Evolutionary conservation across 2,797 vertebrate genomes (phyloP).

Genomic region (Manis pentadactyla): DNA sequence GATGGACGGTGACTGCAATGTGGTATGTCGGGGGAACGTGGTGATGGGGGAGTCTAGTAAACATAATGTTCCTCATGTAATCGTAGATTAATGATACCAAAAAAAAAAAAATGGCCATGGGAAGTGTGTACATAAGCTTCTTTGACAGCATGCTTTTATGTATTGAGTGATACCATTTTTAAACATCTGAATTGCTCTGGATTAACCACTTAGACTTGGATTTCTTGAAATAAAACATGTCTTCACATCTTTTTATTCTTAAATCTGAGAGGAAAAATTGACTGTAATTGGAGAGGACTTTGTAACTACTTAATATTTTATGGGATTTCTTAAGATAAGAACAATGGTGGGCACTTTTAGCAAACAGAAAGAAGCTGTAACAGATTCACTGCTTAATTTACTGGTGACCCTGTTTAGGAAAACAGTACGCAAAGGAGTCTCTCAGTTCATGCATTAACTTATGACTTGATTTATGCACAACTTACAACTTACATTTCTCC

Average conservation of each 20-base stretch:
- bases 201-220: not conserved
- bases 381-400: constrained; percentile 54
- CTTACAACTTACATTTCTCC: constrained; percentile 3
- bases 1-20: no score
- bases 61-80: no score
- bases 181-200: not conserved
- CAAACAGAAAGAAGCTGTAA: not conserved
- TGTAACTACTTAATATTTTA: not conserved
- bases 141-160: not conserved
- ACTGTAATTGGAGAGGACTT: not conserved
- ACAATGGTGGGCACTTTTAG: not conserved
- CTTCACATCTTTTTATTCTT: not conserved
- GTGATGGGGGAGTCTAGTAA: no score
- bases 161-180: not conserved
- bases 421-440: constrained; percentile 1
- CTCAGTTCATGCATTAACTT: constrained; percentile 41
- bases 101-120: no score
- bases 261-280: not conserved
- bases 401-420: constrained; percentile 18
- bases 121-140: not conserved
- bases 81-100: no score
- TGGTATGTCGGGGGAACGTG: no score
- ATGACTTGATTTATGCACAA: not conserved
- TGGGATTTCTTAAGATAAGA: not conserved
- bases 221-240: constrained; percentile 18